A percentile compares a stretch with the other conserved stretches of the same genome.
Evolutionary conservation across 2,888 invertebrate species (phyloP).

Genomic region (Cheilosia impressa): DNA sequence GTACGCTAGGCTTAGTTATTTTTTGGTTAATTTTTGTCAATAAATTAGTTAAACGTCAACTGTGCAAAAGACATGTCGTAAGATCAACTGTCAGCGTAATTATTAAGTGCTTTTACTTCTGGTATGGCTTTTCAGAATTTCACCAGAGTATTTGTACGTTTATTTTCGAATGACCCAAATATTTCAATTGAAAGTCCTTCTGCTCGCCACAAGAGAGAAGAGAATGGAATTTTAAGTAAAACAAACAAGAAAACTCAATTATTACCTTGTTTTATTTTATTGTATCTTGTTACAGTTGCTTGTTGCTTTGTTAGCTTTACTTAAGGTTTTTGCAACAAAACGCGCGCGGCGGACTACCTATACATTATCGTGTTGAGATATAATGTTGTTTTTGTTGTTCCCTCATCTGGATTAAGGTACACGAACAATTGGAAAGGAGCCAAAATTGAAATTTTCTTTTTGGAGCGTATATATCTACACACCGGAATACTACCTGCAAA

Average conservation of each 20-base stretch:
- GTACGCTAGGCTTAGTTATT: neutral
- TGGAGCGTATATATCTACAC: constrained; percentile 5
- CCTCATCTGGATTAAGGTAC: constrained; percentile 48
- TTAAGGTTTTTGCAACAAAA: constrained; percentile 51
- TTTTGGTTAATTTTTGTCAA: neutral
- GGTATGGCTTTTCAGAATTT: constrained; percentile 9
- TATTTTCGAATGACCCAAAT: constrained; percentile 60
- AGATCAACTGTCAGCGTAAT: constrained; percentile 43
- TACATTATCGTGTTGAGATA: constrained; percentile 10
- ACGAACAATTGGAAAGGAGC: constrained; percentile 60
- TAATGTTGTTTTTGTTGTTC: constrained; percentile 1
- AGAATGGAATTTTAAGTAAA: constrained; percentile 50
- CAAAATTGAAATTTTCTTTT: constrained; percentile 53
- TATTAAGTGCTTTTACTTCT: constrained; percentile 49
- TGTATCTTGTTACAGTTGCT: constrained; percentile 45
- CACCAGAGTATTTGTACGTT: constrained; percentile 1
- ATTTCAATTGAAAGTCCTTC: constrained; percentile 46
- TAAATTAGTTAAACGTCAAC: constrained; percentile 13
- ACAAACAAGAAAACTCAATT: constrained; percentile 4
- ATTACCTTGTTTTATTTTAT: constrained; percentile 12
- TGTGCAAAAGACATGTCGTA: constrained; percentile 20
- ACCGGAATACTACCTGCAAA: constrained; percentile 29
- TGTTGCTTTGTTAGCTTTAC: constrained; percentile 14
- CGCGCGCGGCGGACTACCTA: constrained; percentile 19
- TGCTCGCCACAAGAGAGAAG: neutral